Evolutionary conservation across 2,888 invertebrate species (phyloP).

Genomic region (Ganaspis brasiliensis): DNA sequence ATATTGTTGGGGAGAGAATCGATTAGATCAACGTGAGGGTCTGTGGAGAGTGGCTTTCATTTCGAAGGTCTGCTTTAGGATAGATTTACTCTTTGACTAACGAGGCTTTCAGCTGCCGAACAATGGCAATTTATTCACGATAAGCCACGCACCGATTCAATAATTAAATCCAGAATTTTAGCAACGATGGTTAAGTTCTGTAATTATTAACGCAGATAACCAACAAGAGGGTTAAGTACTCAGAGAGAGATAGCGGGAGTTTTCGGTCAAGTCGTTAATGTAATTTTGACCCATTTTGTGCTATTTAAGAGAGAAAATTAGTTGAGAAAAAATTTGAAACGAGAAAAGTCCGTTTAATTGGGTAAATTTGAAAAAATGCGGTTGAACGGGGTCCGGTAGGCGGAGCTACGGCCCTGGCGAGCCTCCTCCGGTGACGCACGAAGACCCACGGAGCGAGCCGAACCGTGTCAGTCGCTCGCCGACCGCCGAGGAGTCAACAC

Average conservation of each 20-base stretch:
- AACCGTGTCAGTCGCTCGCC: background rate
- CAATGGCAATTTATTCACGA: conserved; percentile 26
- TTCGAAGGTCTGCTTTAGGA: background rate
- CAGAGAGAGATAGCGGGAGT: background rate
- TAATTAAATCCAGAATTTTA: conserved; percentile 25
- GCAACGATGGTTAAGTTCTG: background rate
- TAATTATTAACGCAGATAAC: conserved; percentile 16
- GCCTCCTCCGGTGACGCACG: background rate
- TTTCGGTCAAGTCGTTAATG: background rate
- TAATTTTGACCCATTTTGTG: too few species aligned
- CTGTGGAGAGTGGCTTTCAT: background rate
- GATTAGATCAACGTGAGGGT: conserved; percentile 1
- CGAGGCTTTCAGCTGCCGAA: background rate
- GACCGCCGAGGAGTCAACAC: background rate
- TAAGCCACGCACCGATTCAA: conserved; percentile 27
- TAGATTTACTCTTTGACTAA: conserved; percentile 19
- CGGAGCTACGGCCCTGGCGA: background rate
- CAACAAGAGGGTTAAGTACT: background rate
- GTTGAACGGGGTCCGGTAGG: background rate
- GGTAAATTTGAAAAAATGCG: too few species aligned
- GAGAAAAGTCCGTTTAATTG: too few species aligned
- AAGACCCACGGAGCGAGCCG: background rate
- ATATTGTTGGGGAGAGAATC: conserved; percentile 1
- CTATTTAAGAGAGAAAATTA: too few species aligned
- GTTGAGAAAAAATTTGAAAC: background rate